A percentile compares a stretch with the other conserved stretches of the same genome.
These are phyloP conservation scores for Mixornis gularis DNA, from an alignment of 2,113 vertebrate species.

Conservation along the genomic window DNA sequence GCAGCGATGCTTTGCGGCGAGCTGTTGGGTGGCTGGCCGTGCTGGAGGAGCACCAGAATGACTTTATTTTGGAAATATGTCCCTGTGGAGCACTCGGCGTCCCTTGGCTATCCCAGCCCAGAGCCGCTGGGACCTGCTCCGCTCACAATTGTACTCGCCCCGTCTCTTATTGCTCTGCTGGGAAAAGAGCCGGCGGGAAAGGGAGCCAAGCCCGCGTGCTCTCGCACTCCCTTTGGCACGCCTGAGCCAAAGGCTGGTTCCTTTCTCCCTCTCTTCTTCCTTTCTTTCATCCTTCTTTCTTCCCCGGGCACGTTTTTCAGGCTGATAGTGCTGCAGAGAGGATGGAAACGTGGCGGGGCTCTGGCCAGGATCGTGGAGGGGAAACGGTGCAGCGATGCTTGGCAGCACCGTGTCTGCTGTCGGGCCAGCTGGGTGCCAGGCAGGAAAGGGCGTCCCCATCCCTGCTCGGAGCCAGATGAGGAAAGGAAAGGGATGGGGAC, in stretches of 20 bases:
- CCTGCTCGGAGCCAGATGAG: neutral
- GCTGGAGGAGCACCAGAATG: conserved; percentile 58
- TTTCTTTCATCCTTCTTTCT: neutral
- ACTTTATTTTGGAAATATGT: conserved; percentile 70
- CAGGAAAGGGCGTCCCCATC: conserved; percentile 61
- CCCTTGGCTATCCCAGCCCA: neutral
- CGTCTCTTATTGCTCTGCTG: neutral
- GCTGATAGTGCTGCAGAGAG: fast-evolving
- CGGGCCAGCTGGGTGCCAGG: conserved; percentile 20
- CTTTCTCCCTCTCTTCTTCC: neutral
- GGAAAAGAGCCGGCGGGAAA: conserved; percentile 10
- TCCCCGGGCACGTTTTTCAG: neutral
- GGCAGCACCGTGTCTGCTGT: neutral
- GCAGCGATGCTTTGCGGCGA: neutral
- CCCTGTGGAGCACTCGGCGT: neutral
- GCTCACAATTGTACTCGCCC: neutral
- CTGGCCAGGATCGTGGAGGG: neutral
- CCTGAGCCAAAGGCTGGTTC: neutral
- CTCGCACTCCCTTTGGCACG: neutral
- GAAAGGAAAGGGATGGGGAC: conserved; percentile 38
- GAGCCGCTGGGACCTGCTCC: conserved; percentile 12
- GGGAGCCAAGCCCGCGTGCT: neutral
- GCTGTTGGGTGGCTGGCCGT: neutral
- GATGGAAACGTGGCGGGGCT: fast-evolving
- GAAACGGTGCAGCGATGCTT: fast-evolving